Evolutionary conservation across 2,797 vertebrate genomes (phyloP).

Genomic region (Coranthus polyacanthus): DNA sequence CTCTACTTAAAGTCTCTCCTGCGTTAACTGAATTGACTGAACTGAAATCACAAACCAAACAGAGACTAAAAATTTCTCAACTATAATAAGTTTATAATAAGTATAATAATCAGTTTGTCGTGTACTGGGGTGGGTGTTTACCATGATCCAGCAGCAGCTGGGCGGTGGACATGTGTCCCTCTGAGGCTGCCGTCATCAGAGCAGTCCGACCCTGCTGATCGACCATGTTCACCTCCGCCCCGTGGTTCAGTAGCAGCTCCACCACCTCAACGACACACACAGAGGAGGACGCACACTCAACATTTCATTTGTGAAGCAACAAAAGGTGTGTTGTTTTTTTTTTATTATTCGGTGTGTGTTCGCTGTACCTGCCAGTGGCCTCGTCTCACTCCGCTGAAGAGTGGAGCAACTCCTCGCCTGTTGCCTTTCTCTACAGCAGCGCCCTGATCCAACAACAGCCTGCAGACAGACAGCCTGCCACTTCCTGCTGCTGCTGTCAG

Average conservation of each 20-base stretch:
- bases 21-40: no score
- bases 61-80: no score
- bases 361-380: constrained; percentile 92
- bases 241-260: constrained; percentile 91
- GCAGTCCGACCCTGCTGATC: constrained; percentile 96
- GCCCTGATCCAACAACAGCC: constrained; percentile 86
- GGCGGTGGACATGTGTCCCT: constrained; percentile 92
- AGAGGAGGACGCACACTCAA: neutral
- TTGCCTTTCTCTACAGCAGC: constrained; percentile 86
- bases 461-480: constrained; percentile 70
- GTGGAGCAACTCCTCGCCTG: constrained; percentile 85
- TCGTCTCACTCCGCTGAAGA: constrained; percentile 91
- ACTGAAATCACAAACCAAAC: no score
- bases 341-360: neutral
- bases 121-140: constrained; percentile 69
- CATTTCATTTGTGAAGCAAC: neutral
- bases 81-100: no score
- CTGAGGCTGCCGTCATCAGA: constrained; percentile 95
- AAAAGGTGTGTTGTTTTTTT: neutral
- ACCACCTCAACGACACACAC: constrained; percentile 86
- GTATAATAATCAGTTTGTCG: no score
- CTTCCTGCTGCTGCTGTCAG: constrained; percentile 74
- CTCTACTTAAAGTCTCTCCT: no score
- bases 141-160: constrained; percentile 94
- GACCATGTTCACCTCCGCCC: constrained; percentile 92